These are phyloP conservation scores for Cheumatopsyche charites DNA, from an alignment of 1,140 invertebrate species.

Conservation along the genomic window DNA sequence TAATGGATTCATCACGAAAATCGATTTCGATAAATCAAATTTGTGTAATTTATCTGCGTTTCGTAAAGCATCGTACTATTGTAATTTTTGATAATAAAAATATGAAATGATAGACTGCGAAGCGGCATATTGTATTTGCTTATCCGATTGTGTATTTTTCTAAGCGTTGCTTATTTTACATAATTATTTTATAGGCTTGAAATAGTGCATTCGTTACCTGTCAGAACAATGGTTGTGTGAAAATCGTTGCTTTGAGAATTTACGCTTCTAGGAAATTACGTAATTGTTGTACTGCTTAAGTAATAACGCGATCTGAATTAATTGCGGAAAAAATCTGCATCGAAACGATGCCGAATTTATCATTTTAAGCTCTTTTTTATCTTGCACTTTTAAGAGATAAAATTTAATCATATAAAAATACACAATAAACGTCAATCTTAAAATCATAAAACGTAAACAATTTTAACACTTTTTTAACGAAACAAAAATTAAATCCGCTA, in stretches of 20 bases:
- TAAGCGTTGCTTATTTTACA: slow-evolving; percentile 31
- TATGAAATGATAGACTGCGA: not conserved
- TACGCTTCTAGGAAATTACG: slow-evolving; percentile 27
- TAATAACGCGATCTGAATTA: not conserved
- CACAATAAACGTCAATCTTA: too few relatives aligned
- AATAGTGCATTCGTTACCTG: slow-evolving; percentile 16
- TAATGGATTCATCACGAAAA: too few relatives aligned
- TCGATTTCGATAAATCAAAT: too few relatives aligned
- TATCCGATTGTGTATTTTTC: slow-evolving; percentile 3
- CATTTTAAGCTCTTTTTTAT: too few relatives aligned
- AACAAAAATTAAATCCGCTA: too few relatives aligned
- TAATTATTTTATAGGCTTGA: slow-evolving; percentile 19
- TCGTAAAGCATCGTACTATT: too few relatives aligned
- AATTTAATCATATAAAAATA: too few relatives aligned
- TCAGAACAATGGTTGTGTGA: slow-evolving; percentile 29
- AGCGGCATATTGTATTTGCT: not conserved
- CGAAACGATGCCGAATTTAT: not conserved
- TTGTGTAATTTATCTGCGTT: too few relatives aligned
- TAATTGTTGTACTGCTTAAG: slow-evolving; percentile 14
- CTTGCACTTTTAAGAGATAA: too few relatives aligned
- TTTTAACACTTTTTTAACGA: too few relatives aligned
- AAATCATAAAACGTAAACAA: too few relatives aligned
- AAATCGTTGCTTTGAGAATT: slow-evolving; percentile 23
- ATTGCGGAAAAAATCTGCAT: slow-evolving; percentile 5
- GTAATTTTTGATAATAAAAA: not conserved